Evolutionary conservation across 1,140 invertebrate genomes (phyloP), one percentile per base, ranked within the genome.

Genomic region (Macrostomum lignano): DNA sequence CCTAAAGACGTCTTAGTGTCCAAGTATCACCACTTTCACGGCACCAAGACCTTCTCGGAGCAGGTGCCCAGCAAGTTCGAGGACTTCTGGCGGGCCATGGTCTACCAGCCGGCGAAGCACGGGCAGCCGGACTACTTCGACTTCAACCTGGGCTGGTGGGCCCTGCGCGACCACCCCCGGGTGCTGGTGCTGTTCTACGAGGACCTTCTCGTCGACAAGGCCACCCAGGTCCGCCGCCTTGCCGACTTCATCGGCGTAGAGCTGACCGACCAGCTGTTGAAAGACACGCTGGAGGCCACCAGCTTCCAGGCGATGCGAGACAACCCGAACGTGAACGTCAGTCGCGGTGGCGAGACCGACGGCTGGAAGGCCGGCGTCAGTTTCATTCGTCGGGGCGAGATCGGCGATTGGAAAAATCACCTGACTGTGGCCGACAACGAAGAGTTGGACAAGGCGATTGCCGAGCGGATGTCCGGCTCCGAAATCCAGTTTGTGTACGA

Each of bases 1-100:
- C 74, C 75, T 0, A 74, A 76, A 51, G 75, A 79, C 49, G 70
- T 76, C 1, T 71, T 65, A 2, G 72, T 78, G 0, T 79, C 74
- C 0, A n/a, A n/a, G n/a, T 78, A 70, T 50, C 79, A 70, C 46
- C 68, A 77, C 51, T 65, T 76, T 21, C 71, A 73, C 48, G 63
- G 66, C 42, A 52, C 69, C 31, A 65, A 64, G 35, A 71, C 71
- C 0, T 70, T 72, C 43, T 44, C 46, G 11, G 47, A 47, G 9
- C 42, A 50, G 19, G 49, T 43, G 30, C 35, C 38, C 6, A 49
- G 50, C 3, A 39, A 39, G 10, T 52, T 45, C 46, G 3, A 41
- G 13, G 48, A 52, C 21, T 52, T 51, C 31, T 36, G 17, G 40
- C 40, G 20, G 50, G 50, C 20, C 43, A 51, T 35, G 48, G 48